A percentile compares a stretch with the other conserved stretches of the same genome.
These are phyloP conservation scores for Erithacus rubecula DNA, from an alignment of 2,797 vertebrate species.

Conservation along the genomic window DNA sequence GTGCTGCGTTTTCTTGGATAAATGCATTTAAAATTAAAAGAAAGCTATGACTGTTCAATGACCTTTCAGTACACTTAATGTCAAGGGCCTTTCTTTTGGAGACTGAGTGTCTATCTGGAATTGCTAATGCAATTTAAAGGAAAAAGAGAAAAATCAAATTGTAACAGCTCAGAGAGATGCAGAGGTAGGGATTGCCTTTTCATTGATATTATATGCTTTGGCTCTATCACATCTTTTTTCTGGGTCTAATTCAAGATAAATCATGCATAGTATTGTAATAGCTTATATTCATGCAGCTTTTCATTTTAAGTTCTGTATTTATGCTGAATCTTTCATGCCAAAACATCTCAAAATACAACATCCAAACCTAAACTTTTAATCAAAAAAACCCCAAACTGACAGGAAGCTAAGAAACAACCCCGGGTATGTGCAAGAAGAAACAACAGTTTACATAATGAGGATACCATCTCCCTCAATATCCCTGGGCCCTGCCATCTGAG, in stretches of 20 bases:
- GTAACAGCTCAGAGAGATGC: not conserved
- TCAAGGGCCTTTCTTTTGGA: constrained; percentile 40
- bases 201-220: not conserved
- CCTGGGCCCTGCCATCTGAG: not conserved
- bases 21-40: constrained; percentile 61
- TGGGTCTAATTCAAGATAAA: not conserved
- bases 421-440: not conserved
- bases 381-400: not conserved
- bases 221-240: not conserved
- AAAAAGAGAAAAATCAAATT: not conserved
- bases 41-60: constrained; percentile 48
- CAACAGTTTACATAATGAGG: not conserved
- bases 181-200: not conserved
- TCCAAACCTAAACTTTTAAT: not conserved
- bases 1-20: constrained; percentile 25
- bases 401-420: not conserved
- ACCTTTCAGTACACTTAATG: constrained; percentile 55
- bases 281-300: not conserved
- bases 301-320: not conserved
- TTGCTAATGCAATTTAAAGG: constrained; percentile 40
- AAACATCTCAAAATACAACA: not conserved
- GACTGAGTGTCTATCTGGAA: constrained; percentile 42
- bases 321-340: not conserved
- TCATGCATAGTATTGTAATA: not conserved
- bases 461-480: not conserved